Evolutionary conservation across 2,113 vertebrate species (phyloP).

Genomic region (Anarhynchus alexandrinus): DNA sequence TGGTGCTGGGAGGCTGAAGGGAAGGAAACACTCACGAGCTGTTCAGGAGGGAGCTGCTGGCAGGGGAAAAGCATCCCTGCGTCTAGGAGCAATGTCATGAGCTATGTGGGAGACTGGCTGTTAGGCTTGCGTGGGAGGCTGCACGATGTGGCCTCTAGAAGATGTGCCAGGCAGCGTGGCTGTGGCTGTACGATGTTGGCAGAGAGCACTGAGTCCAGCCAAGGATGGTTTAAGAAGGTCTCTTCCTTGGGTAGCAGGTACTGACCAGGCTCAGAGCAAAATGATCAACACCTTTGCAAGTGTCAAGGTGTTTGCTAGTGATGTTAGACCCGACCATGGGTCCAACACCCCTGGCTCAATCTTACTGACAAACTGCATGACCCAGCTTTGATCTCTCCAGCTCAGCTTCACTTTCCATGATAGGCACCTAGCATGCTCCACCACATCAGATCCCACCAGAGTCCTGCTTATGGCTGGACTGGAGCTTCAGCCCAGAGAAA

Average conservation of each 20-base stretch:
- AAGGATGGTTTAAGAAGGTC: not conserved
- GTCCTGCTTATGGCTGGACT: not conserved
- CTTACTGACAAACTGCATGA: not conserved
- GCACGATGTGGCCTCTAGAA: fast-evolving
- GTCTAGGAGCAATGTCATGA: fast-evolving
- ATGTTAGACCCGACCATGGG: fast-evolving
- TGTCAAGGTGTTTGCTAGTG: not conserved
- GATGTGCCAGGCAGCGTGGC: fast-evolving
- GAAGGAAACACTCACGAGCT: fast-evolving
- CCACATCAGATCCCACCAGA: not conserved
- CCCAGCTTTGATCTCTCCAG: not conserved
- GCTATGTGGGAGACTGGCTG: fast-evolving
- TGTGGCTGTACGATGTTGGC: not conserved
- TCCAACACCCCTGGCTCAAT: no score
- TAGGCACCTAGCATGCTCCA: not conserved
- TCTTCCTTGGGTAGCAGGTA: not conserved
- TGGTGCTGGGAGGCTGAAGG: not conserved
- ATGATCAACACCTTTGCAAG: not conserved
- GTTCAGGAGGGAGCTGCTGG: not conserved
- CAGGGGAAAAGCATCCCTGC: not conserved
- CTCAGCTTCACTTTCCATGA: not conserved
- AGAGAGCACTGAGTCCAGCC: not conserved
- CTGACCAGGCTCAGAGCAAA: not conserved
- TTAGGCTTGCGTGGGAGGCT: not conserved
- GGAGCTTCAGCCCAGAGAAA: not conserved